phyloP scores from a whole-genome alignment of 1,140 invertebrate species.

The Centruroides vittatus region DNA sequence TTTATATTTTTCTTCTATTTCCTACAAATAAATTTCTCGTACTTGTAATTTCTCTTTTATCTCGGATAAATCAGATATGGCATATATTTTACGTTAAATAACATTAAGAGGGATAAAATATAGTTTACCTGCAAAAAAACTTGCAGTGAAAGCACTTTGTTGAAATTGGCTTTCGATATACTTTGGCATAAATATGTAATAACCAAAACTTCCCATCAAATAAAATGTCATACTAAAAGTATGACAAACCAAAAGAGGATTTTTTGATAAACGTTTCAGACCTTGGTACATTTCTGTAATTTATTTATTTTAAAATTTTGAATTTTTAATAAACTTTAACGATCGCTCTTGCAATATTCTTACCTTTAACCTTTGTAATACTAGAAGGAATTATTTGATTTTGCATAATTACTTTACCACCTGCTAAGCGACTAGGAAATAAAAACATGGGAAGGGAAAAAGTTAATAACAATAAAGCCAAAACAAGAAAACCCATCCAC shows the following conservation, averaged over 20 bases:
- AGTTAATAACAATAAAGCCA: conserved; percentile 17
- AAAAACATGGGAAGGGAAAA: conserved; percentile 18
- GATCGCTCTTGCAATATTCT: too few relatives aligned
- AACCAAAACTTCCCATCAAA: conserved; percentile 54
- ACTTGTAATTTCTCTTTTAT: too few relatives aligned
- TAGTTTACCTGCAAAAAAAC: conserved; percentile 20
- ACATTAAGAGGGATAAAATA: not conserved
- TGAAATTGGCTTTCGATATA: conserved; percentile 59
- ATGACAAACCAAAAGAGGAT: conserved; percentile 52
- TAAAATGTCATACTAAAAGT: conserved; percentile 50
- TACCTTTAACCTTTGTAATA: too few relatives aligned
- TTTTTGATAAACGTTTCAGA: conserved; percentile 43
- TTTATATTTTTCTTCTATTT: too few relatives aligned
- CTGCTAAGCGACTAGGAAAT: conserved; percentile 16
- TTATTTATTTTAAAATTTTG: too few relatives aligned
- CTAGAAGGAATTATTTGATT: too few relatives aligned
- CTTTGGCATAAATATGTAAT: conserved; percentile 58
- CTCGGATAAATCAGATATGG: too few relatives aligned
- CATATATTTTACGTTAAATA: too few relatives aligned
- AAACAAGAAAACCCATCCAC: conserved; percentile 38
- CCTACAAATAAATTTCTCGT: too few relatives aligned
- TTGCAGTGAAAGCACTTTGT: conserved; percentile 50
- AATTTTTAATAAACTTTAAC: too few relatives aligned
- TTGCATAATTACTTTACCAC: not conserved
- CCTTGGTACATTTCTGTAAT: conserved; percentile 30